phyloP scores from a whole-genome alignment of 2,113 vertebrate species.

The Tylochromis polylepis region DNA sequence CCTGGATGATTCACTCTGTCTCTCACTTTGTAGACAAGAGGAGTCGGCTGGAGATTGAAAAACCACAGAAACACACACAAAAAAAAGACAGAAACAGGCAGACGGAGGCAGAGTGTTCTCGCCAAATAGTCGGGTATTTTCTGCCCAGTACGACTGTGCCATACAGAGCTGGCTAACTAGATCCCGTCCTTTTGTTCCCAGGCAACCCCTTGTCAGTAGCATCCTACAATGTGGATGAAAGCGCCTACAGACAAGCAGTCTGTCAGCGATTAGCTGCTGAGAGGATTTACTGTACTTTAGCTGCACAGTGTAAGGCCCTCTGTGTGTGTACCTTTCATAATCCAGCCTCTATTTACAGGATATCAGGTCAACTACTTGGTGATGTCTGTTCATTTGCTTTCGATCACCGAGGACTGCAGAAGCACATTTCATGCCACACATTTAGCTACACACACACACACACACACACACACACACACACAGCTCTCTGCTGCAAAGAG shows the following conservation, averaged over 20 bases:
- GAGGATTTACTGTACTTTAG: conserved; percentile 41
- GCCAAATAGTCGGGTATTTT: neutral
- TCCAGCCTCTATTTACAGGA: conserved; percentile 16
- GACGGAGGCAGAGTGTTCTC: conserved; percentile 4
- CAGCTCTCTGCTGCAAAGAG: conserved; percentile 3
- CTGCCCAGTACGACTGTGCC: neutral
- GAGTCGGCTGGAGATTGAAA: conserved; percentile 14
- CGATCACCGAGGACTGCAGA: neutral
- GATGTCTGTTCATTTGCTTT: neutral
- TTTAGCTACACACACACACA: neutral
- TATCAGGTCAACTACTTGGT: conserved; percentile 12
- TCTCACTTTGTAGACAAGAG: conserved; percentile 36
- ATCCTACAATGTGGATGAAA: conserved; percentile 6
- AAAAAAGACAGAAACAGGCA: neutral
- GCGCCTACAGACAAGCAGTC: conserved; percentile 14
- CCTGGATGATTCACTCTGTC: conserved; percentile 37
- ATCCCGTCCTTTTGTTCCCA: conserved; percentile 11
- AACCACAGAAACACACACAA: no score
- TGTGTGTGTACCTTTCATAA: neutral
- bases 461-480: neutral
- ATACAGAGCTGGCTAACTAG: neutral
- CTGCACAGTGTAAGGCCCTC: conserved; percentile 12
- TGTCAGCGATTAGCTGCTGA: conserved; percentile 35
- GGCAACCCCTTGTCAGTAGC: neutral
- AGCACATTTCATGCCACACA: neutral